Evolutionary conservation across 2,888 invertebrate species (phyloP).

Genomic region (Malacosoma neustria): DNA sequence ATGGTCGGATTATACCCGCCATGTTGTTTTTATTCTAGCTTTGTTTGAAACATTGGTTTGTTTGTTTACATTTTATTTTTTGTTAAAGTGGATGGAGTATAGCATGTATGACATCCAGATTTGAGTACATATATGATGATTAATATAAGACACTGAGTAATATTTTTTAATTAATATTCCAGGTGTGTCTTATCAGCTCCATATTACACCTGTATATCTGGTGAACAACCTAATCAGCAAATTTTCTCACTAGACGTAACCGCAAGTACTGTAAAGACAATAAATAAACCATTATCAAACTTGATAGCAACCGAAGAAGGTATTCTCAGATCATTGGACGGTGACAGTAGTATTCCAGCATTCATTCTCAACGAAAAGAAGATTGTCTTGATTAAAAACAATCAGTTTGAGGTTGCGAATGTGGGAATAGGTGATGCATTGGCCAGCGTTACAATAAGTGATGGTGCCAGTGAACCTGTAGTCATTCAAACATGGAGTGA

Average conservation of each 20-base stretch:
- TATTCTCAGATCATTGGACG: constrained; percentile 36
- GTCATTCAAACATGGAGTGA: constrained; percentile 51
- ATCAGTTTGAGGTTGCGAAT: constrained; percentile 36
- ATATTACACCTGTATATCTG: constrained; percentile 79
- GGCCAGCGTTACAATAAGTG: constrained; percentile 44
- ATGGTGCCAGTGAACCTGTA: constrained; percentile 37
- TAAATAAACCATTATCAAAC: constrained; percentile 57
- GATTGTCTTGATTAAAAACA: constrained; percentile 44
- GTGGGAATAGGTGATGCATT: constrained; percentile 30
- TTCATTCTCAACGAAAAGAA: constrained; percentile 49
- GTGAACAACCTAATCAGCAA: constrained; percentile 52
- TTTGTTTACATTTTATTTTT: no score
- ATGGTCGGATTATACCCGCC: no score
- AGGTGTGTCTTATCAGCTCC: constrained; percentile 78
- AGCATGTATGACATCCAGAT: no score
- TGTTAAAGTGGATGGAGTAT: no score
- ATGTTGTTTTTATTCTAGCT: no score
- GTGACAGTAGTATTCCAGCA: constrained; percentile 42
- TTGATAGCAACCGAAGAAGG: constrained; percentile 28
- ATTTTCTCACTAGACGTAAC: constrained; percentile 78
- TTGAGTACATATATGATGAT: no score
- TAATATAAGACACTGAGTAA: no score
- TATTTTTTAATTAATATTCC: no score
- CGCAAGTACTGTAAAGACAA: constrained; percentile 60
- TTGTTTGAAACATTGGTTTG: no score